Evolutionary conservation across 2,888 invertebrate genomes (phyloP).

Genomic region (Rhopalosiphum nymphaeae): DNA sequence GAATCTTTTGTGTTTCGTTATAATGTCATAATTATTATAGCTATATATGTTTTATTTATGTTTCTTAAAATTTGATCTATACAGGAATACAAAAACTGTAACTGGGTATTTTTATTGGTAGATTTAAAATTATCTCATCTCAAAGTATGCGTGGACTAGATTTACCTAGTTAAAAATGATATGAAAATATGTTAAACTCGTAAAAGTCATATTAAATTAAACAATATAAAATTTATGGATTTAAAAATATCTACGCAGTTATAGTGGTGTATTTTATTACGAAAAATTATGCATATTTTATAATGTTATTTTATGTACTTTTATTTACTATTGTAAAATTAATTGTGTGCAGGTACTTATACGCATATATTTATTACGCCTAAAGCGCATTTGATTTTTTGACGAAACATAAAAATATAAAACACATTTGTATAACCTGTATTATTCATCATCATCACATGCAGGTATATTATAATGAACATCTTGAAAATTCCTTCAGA

Average conservation of each 20-base stretch:
- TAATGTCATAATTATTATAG: not conserved
- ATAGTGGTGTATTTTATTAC: not conserved
- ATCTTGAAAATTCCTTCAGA: not conserved
- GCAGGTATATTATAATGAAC: not conserved
- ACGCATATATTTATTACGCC: not conserved
- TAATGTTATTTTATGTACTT: constrained; percentile 6
- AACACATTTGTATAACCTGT: constrained; percentile 5
- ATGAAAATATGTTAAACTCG: not conserved
- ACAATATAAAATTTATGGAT: not conserved
- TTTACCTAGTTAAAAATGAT: not conserved
- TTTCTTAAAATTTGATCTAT: not conserved
- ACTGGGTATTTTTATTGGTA: not conserved
- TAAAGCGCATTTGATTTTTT: not conserved
- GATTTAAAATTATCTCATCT: not conserved
- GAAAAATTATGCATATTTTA: not conserved
- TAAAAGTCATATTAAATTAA: not conserved
- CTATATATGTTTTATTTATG: not conserved
- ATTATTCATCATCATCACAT: constrained; percentile 7
- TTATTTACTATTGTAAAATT: constrained; percentile 4
- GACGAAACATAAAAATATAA: constrained; percentile 12
- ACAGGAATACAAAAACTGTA: not conserved
- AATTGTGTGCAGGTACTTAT: not conserved
- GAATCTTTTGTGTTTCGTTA: not conserved
- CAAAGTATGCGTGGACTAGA: not conserved
- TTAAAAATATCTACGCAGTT: not conserved